A percentile compares a stretch with the other conserved stretches of the same genome.
These are phyloP conservation scores for Pantala flavescens DNA, from an alignment of 1,140 invertebrate species.

Conservation along the genomic window DNA sequence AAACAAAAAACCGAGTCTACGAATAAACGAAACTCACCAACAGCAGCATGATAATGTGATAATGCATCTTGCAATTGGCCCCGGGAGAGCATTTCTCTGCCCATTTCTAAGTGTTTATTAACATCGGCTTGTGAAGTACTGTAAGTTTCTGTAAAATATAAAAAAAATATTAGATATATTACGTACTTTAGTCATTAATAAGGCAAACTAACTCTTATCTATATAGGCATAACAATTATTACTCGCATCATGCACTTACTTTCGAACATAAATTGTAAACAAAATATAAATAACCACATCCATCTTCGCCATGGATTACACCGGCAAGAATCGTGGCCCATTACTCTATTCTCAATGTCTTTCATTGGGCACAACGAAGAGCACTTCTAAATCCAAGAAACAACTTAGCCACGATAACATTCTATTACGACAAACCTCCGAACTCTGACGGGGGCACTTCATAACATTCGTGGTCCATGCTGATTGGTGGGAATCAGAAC, in stretches of 20 bases:
- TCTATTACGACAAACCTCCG: not conserved
- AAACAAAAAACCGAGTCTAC: not conserved
- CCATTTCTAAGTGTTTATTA: constrained; percentile 85
- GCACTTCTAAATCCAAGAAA: not conserved
- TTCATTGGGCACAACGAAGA: not conserved
- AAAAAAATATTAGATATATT: no score
- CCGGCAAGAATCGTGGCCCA: not conserved
- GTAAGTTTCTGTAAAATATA: not conserved
- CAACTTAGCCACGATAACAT: not conserved
- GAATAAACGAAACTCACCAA: constrained; percentile 57
- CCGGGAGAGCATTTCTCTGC: constrained; percentile 76
- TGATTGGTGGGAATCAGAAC: constrained; percentile 12
- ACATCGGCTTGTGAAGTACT: constrained; percentile 47
- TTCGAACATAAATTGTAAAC: not conserved
- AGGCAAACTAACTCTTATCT: no score
- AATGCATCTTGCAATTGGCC: constrained; percentile 94
- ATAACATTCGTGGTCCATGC: constrained; percentile 1
- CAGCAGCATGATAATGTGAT: constrained; percentile 94
- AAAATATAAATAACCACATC: constrained; percentile 8
- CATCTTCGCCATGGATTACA: not conserved
- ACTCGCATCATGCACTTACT: not conserved
- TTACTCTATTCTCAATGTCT: not conserved
- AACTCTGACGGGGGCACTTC: not conserved
- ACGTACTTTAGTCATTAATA: no score
- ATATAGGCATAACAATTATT: no score